Evolutionary conservation across 1,140 invertebrate genomes (phyloP), one percentile per base, ranked within the genome.

Genomic region (Linepithema humile): DNA sequence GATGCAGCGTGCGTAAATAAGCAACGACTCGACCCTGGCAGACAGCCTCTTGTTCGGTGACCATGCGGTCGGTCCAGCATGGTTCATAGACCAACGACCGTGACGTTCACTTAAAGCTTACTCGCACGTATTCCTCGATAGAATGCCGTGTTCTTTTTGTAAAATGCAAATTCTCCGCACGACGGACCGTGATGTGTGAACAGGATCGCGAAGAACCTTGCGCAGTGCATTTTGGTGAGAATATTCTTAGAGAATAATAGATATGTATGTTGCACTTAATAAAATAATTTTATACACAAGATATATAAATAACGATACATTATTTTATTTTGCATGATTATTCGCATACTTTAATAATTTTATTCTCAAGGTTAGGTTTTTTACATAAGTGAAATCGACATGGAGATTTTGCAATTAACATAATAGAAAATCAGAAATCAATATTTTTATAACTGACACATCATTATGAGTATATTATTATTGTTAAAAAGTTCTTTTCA

Each of bases 81-180:
- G 45, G 75, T 65, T 85, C 86, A 82, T 84, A 88, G 86, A 87
- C 84, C 87, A 86, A 86, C 85, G 83, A 62, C 88, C 85, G 86
- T 67, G 69, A 43, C 48, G 55, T 86, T 88, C 86, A 78, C 85
- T 91, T 92, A 90, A 90, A 83, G 84, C 74, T 86, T 86, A 86
- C 73, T 78, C 88, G 89, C 85, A 88, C 90, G 90, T 92, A 91
- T 87, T 69, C 83, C 69, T 87, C 86, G 85, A 82, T 74, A 87
- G 87, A 89, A 89, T 83, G 86, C 75, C 75, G 85, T 87, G 65
- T 53, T 90, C 85, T 87, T 85, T 91, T 89, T 89, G 74, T 88
- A 89, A 89, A 91, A 92, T 92, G 91, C 88, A 92, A 93, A 92
- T 93, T 89, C 85, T 83, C 15, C 84, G 75, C 65, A 59, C 75